Evolutionary conservation across 2,797 vertebrate species (phyloP), one percentile per base, ranked within the genome.

Genomic region (Avahi laniger): DNA sequence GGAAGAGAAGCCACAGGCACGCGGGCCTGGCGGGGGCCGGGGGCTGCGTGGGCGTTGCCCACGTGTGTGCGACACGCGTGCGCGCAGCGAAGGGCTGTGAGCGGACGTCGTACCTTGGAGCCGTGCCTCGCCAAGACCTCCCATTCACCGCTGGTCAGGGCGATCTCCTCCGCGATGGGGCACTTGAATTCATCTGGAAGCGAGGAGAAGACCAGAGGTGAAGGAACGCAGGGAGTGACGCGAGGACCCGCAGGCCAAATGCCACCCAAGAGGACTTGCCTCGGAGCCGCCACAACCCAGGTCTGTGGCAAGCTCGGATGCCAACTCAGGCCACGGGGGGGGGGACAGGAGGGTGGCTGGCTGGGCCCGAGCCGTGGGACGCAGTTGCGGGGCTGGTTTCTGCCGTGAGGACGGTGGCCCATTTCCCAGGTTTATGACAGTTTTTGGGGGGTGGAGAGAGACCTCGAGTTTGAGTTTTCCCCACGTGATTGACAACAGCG

Each of bases 41-140:
- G 2, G 1, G 10, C 5, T 43, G 9, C 12, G 35, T 30, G 35
- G 6, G 4, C 26, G 52, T 41, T 30, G 24, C 24, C n/a, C 41
- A 4, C 7, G 35, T 48, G 41, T 82, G 59, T 63, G 30, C 4
- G 41, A 79, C 50, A 38, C 11, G 1, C 2, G 2, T 30, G 43
- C 5, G 1, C 12, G 67, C 33, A n/a, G 5, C 1, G 43, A 35
- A 22, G 57, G 43, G 41, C 20, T 0, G 30, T 1, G 9, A 83
- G 61, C 38, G 46, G 10, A 13, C 1, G 11, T 15, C 28, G 96
- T 98, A 99, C 99, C 99, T 99, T 99, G 59, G 99, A 99, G 65
- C 99, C 99, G 0, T 99, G 99, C 97, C 99, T 99, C 0, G 99
- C 99, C 97, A 99, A 95, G 86, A 99, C 99, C 96, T 99, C 99